Evolutionary conservation across 2,888 invertebrate genomes (phyloP), one percentile per base, ranked within the genome.

Genomic region (Yponomeuta malinellus): DNA sequence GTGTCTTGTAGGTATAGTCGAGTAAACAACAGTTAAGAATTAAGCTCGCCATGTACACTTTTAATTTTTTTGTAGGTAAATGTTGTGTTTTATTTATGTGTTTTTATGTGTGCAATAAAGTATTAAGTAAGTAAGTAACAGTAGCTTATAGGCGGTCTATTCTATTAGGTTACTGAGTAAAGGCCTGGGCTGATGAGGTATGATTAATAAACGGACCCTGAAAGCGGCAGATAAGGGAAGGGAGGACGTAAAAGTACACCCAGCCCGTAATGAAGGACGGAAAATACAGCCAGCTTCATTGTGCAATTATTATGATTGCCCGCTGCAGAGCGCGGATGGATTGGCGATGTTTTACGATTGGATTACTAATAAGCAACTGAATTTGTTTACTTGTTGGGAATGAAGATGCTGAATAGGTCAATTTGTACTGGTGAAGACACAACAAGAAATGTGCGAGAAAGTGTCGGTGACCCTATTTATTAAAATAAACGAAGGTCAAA

Each of bases 151-250:
- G 8, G 6, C 43, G 6, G 43, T 8, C 8, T 43, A 5, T 43
- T 43, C 43, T 43, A 8, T 8, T 65, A 10, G 10, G 2, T 23
- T 33, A 65, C 65, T 10, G 10, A 29, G 65, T 65, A 29, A 31
- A 33, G 65, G 31, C 29, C 4, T 65, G 4, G 12, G 65, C 63
- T 71, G 71, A 72, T 72, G 72, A 15, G 71, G 69, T 70, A 76
- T 77, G 79, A 80, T 81, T 81, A 82, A 80, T 80, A 82, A 77
- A 75, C 74, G 71, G 71, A 73, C 74, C 78, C 82, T 81, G 81
- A 77, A 78, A 76, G 75, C 71, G 68, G 71, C 72, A 79, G 82
- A 83, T 83, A 83, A 81, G 79, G 75, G 76, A 75, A 59, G 72
- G 77, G 73, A 31, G 4, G 65, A 65, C 65, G 29, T 65, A 65